Conservation (phyloP, 2,888 invertebrate species). For the Thereva unica region DNA sequence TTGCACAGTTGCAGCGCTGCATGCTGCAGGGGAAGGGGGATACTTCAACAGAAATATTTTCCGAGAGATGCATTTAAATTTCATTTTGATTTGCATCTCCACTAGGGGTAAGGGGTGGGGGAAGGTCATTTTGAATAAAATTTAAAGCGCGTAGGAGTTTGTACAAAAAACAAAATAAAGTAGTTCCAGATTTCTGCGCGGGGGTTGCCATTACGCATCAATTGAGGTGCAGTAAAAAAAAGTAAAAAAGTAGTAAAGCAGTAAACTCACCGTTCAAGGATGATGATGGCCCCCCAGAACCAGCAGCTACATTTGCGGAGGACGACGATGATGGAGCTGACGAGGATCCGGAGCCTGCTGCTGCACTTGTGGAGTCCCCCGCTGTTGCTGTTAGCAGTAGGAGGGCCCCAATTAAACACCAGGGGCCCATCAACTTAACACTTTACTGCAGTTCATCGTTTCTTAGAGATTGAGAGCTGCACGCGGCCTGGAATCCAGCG, state of each 20-base stretch:
- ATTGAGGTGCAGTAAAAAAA: slow-evolving; percentile 9
- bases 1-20: no score
- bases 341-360: slow-evolving; percentile 8
- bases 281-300: slow-evolving; percentile 48
- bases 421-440: slow-evolving; percentile 59
- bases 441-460: slow-evolving; percentile 46
- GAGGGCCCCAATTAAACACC: slow-evolving; percentile 59
- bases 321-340: slow-evolving; percentile 20
- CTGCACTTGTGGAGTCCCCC: slow-evolving; percentile 56
- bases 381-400: slow-evolving; percentile 58
- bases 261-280: slow-evolving; percentile 53
- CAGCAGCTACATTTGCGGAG: slow-evolving; percentile 28
- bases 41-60: no score
- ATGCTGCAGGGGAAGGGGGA: no score
- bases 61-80: no score
- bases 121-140: slow-evolving; percentile 5
- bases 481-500: neutral
- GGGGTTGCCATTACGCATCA: slow-evolving; percentile 14
- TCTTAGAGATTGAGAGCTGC: slow-evolving; percentile 38
- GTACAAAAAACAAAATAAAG: slow-evolving; percentile 12
- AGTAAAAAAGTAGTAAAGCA: neutral
- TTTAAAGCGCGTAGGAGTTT: slow-evolving; percentile 7
- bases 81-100: no score
- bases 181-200: neutral
- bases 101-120: no score